These are phyloP conservation scores for Paramisgurnus dabryanus DNA, from an alignment of 2,113 vertebrate genomes.

Conservation along the genomic window DNA sequence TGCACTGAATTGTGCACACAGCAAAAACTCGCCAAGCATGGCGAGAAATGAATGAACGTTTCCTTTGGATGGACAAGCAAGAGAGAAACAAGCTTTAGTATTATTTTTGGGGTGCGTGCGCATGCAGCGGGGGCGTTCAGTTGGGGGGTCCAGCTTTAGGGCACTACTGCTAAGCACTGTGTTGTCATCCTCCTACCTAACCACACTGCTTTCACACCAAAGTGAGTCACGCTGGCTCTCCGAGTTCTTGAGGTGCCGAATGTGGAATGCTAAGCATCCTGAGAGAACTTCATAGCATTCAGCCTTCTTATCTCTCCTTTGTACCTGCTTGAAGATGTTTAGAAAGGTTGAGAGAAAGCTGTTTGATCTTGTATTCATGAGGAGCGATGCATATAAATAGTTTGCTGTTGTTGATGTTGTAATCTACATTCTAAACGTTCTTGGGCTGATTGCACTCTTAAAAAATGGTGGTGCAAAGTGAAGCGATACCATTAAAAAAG, in stretches of 20 bases:
- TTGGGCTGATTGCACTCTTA: too few species aligned
- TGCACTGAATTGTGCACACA: constrained; percentile 20
- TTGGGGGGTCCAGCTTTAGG: constrained; percentile 60
- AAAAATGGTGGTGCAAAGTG: too few species aligned
- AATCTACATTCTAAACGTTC: not conserved
- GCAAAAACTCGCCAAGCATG: constrained; percentile 13
- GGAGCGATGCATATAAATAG: not conserved
- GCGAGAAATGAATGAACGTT: constrained; percentile 13
- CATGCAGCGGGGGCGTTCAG: constrained; percentile 46
- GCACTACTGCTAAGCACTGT: constrained; percentile 70
- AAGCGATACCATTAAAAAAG: too few species aligned
- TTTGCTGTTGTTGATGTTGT: not conserved
- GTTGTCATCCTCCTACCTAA: constrained; percentile 78
- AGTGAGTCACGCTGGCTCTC: constrained; percentile 67
- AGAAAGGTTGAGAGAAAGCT: not conserved
- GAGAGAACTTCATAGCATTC: constrained; percentile 44
- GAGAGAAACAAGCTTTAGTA: constrained; percentile 14
- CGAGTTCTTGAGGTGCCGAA: constrained; percentile 49
- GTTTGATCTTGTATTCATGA: not conserved
- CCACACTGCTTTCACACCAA: constrained; percentile 68
- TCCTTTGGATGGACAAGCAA: not conserved
- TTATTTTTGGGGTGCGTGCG: constrained; percentile 51
- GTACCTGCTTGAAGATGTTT: constrained; percentile 17
- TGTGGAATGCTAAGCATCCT: constrained; percentile 54
- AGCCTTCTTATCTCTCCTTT: constrained; percentile 18